Evolutionary conservation across 92 coral and sea anemone genomes (phyloP).

Genomic region (Ricordea florida): DNA sequence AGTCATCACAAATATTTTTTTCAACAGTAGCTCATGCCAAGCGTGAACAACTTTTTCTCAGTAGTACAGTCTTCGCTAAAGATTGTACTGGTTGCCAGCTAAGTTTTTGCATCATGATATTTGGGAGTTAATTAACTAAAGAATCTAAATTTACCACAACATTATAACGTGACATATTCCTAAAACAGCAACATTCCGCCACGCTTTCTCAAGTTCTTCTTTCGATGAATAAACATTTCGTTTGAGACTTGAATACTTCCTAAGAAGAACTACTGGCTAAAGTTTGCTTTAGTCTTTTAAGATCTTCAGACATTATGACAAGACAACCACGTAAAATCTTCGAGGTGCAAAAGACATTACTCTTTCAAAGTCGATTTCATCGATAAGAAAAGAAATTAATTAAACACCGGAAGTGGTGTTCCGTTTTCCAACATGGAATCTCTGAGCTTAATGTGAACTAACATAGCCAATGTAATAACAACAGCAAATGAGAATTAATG

Average conservation of each 20-base stretch:
- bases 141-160: neutral
- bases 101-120: constrained; percentile 2
- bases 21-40: constrained; percentile 37
- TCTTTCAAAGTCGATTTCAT: constrained; percentile 38
- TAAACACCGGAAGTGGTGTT: constrained; percentile 18
- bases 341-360: constrained; percentile 20
- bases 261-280: constrained; percentile 21
- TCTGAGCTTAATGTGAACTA: constrained; percentile 10
- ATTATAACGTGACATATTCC: constrained; percentile 7
- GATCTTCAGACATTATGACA: constrained; percentile 32
- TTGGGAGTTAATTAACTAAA: too few species aligned
- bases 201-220: constrained; percentile 12
- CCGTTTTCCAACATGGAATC: constrained; percentile 1
- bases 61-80: constrained; percentile 26
- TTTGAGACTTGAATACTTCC: constrained; percentile 38
- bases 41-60: constrained; percentile 33
- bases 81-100: constrained; percentile 8
- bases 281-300: constrained; percentile 38
- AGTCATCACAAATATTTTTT: constrained; percentile 29
- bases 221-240: constrained; percentile 9
- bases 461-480: neutral
- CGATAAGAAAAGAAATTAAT: constrained; percentile 41
- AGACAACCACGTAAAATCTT: constrained; percentile 4
- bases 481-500: constrained; percentile 4
- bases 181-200: constrained; percentile 1